Conservation (phyloP, 2,113 vertebrate genomes). For the Empidonax traillii region DNA sequence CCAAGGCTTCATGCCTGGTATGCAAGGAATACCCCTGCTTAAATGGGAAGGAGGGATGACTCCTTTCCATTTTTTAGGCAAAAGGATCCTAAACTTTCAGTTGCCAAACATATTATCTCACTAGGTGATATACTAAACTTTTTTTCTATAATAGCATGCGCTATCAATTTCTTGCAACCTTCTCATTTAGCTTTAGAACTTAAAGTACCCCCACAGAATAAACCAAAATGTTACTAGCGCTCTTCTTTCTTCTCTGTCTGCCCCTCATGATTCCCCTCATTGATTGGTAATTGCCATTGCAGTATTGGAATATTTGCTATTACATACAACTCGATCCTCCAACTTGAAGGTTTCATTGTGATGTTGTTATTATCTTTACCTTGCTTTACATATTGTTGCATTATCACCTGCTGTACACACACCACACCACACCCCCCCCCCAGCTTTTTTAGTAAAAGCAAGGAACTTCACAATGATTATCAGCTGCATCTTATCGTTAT, state of each 20-base stretch:
- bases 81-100: not conserved
- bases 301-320: not conserved
- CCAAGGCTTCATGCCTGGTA: not conserved
- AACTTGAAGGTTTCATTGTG: not conserved
- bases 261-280: not conserved
- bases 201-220: not conserved
- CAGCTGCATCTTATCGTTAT: not conserved
- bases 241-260: not conserved
- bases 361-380: not conserved
- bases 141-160: not conserved
- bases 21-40: not conserved
- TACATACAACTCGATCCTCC: not conserved
- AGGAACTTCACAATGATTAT: not conserved
- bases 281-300: not conserved
- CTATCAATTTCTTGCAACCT: not conserved
- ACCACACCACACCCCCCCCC: no score
- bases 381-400: not conserved
- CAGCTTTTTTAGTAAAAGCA: not conserved
- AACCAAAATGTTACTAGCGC: not conserved
- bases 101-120: not conserved
- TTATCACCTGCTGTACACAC: not conserved
- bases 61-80: not conserved
- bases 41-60: fast-evolving
- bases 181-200: not conserved
- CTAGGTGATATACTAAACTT: not conserved